Conservation (phyloP, 2,888 invertebrate species). For the Lithophane leautieri region DNA sequence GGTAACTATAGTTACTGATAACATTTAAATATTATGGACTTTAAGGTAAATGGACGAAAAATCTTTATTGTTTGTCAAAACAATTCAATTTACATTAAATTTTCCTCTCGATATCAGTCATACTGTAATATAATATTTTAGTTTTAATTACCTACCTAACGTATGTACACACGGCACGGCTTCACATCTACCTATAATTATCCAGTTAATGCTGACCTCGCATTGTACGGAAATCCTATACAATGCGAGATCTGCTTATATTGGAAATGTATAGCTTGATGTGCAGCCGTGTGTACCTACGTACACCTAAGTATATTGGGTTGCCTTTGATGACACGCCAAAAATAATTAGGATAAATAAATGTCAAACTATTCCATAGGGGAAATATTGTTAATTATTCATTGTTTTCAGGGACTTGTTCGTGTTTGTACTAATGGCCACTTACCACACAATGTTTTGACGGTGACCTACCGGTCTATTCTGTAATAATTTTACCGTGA, state of each 20-base stretch:
- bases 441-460: constrained; percentile 33
- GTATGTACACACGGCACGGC: not conserved
- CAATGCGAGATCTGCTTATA: too few relatives aligned
- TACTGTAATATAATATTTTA: not conserved
- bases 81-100: constrained; percentile 4
- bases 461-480: too few relatives aligned
- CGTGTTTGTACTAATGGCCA: constrained; percentile 11
- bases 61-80: constrained; percentile 35
- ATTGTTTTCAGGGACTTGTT: constrained; percentile 32
- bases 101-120: constrained; percentile 11
- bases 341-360: constrained; percentile 44
- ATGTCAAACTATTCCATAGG: constrained; percentile 32
- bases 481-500: too few relatives aligned
- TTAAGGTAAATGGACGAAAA: constrained; percentile 23
- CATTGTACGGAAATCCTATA: not conserved
- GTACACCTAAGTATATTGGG: constrained; percentile 1
- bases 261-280: too few relatives aligned
- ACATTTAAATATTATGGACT: constrained; percentile 15
- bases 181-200: too few relatives aligned
- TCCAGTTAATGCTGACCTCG: too few relatives aligned
- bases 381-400: constrained; percentile 45
- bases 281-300: too few relatives aligned
- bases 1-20: not conserved
- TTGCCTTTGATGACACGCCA: constrained; percentile 15
- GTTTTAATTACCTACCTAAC: constrained; percentile 21